These are phyloP conservation scores for Colletes collaris DNA, from an alignment of 2,888 invertebrate species.

Conservation along the genomic window DNA sequence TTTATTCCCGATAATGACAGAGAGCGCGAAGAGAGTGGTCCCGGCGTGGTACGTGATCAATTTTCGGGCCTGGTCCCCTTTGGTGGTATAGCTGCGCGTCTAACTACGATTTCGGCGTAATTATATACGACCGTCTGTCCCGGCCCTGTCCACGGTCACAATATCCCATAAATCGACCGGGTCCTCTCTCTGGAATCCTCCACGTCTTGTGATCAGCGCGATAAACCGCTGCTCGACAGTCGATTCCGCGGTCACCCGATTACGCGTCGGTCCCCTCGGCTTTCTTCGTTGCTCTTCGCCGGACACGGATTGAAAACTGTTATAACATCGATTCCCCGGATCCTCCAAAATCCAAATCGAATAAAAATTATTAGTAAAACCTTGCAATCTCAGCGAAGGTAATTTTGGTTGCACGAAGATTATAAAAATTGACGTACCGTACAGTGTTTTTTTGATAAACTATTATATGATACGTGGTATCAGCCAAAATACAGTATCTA, in stretches of 20 bases:
- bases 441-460: too few relatives aligned
- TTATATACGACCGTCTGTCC: conserved; percentile 78
- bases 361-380: too few relatives aligned
- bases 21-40: conserved; percentile 64
- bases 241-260: not conserved
- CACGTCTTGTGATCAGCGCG: conserved; percentile 42
- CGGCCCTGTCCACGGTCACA: conserved; percentile 73
- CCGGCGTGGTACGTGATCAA: conserved; percentile 80
- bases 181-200: conserved; percentile 51
- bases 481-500: too few relatives aligned
- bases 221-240: conserved; percentile 44
- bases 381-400: too few relatives aligned
- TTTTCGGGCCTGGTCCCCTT: conserved; percentile 72
- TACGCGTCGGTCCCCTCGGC: not conserved
- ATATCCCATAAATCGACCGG: conserved; percentile 63
- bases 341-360: too few relatives aligned
- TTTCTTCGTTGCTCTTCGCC: not conserved
- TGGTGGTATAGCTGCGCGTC: conserved; percentile 58
- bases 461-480: too few relatives aligned
- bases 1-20: conserved; percentile 83
- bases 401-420: too few relatives aligned
- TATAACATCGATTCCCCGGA: too few relatives aligned
- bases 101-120: conserved; percentile 81
- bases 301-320: too few relatives aligned
- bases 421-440: too few relatives aligned